A percentile compares a stretch with the other conserved stretches of the same genome.
Evolutionary conservation across 2,888 invertebrate species (phyloP).

Genomic region (Melanophora roralis): DNA sequence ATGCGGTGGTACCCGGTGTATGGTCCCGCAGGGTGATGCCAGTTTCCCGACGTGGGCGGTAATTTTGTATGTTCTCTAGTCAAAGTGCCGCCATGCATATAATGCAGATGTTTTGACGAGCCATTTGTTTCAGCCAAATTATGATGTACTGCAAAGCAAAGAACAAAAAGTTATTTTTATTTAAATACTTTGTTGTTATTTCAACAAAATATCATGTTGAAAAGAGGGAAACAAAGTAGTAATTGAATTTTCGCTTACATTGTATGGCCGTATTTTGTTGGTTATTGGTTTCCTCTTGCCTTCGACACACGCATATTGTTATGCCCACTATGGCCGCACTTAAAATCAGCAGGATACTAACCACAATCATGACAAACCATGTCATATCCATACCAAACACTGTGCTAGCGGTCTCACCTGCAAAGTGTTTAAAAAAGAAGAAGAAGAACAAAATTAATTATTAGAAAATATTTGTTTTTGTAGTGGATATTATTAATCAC

Average conservation of each 20-base stretch:
- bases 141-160: conserved; percentile 73
- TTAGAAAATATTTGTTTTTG: neutral
- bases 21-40: conserved; percentile 94
- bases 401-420: conserved; percentile 81
- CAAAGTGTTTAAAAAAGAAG: conserved; percentile 59
- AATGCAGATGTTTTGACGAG: conserved; percentile 81
- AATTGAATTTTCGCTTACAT: conserved; percentile 67
- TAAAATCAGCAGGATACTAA: conserved; percentile 83
- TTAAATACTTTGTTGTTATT: neutral
- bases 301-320: conserved; percentile 87
- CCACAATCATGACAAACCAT: conserved; percentile 86
- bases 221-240: neutral
- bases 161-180: neutral
- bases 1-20: conserved; percentile 78
- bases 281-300: conserved; percentile 76
- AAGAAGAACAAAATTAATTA: conserved; percentile 15
- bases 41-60: conserved; percentile 90
- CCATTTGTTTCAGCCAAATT: conserved; percentile 83
- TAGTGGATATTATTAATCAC: neutral
- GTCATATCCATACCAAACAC: conserved; percentile 86
- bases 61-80: conserved; percentile 79
- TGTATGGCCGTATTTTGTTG: conserved; percentile 79
- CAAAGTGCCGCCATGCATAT: conserved; percentile 78
- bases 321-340: conserved; percentile 84
- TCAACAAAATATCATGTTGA: neutral